Base-by-base conservation (phyloP, 2,113 vertebrate species). In the Zeus faber region DNA sequence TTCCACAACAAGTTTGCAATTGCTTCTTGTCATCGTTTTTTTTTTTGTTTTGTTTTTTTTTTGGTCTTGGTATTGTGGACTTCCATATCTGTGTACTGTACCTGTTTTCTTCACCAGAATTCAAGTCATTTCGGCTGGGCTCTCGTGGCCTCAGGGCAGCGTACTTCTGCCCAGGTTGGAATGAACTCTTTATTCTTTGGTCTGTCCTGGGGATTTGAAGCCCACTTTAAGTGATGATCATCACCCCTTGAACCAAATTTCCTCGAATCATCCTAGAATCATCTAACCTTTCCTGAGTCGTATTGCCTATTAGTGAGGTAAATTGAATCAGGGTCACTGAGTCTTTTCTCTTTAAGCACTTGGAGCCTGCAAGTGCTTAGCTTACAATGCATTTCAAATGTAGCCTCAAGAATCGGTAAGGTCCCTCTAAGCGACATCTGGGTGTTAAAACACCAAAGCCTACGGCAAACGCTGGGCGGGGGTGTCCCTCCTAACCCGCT, bases 181-280 rank as follows among this genome's bases (percentile, higher is more conserved):
- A 37, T 58, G 51, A 35, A 23, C 13, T 27, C 44, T 54, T 67
- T 48, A 67, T 54, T 45, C 14, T 22, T 20, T 21, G 17, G 35
- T 50, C 37, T 50, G 5, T 50, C 37, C 17, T 45, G 33, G 44
- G 27, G 57, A 62, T 58, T 39, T 53, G 18, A 39, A 10, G 3
- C 33, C 45, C 18, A 33, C 49, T 27, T 58, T 54, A 22, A 43
- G 50, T 72, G 43, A 44, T 50, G 41, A 58, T 49, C 33, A 13
- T 60, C 14, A 53, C 16, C n/a, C n/a, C 27, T 20, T 47, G 33
- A 54, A 54, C 27, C 49, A 17, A 47, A 66, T 66, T 20, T 35
- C 13, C 33, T 53, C 71, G 48, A 40, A 35, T 59, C 50, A 29
- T 40, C 45, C 21, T 45, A 31, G 68, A 58, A 62, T 23, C 47